Base-by-base conservation (phyloP, 1,140 invertebrate genomes). In the Acromyrmex echinatior region DNA sequence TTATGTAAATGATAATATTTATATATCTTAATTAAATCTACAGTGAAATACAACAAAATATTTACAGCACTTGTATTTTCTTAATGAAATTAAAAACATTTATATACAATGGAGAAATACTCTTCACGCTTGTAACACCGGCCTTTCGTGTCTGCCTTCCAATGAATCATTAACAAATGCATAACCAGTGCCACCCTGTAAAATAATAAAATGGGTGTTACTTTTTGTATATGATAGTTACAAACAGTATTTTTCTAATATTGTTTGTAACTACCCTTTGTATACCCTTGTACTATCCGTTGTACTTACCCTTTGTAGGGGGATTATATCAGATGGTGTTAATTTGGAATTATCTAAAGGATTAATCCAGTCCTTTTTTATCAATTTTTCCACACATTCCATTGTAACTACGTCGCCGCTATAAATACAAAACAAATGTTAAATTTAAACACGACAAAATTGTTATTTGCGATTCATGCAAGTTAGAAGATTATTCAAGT, bases 301-400 rank as follows among this genome's bases (percentile, higher is more conserved):
- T 21, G 21, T 21, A 21, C 92, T 96, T 96, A 98, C 98, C 94
- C 99, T 97, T 94, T 99, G 98, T 88, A 99, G 93, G 53, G 96
- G 96, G 94, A 99, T 99, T 21, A 99, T 99, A 94, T 99, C 99
- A 91, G 97, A 97, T 89, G 99, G 98, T 82, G 96, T 97, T n/a
- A 99, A 93, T 94, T 97, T 98, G 89, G 98, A 97, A 84, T 97
- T 97, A 85, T 98, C 99, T 0, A 99, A 96, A 0, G 99, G 99
- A 96, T 99, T 99, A 5, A 98, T 96, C 99, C 98, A 99, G 94
- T 99, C 99, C 93, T 99, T 99, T 92, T 98, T 98, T 66, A 99
- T 99, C 5, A 99, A 96, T 93, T 99, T 99, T 91, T 99, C 99
- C 9, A 99, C 97, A 96, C 99, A 99, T 94, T 99, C 99, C 96